Percentiles rank a stretch among this genome's conserved stretches.
These are phyloP conservation scores for Chloroceryle amazona DNA, from an alignment of 2,797 vertebrate species.

Conservation along the genomic window DNA sequence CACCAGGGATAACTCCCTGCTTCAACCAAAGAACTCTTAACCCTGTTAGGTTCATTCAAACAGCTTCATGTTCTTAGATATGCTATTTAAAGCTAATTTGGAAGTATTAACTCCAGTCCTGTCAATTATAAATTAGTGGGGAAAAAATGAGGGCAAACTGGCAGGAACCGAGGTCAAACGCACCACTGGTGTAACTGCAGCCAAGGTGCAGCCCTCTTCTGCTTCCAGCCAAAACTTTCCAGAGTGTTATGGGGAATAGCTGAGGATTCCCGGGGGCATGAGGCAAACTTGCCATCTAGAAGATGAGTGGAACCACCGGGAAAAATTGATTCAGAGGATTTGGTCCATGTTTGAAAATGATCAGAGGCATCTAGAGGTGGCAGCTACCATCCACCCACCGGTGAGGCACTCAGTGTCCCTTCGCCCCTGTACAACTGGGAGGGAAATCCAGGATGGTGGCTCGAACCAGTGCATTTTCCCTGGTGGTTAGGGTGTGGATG, in stretches of 20 bases:
- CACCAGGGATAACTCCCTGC: not conserved
- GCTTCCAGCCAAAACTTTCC: not conserved
- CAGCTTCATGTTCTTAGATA: not conserved
- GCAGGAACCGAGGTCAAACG: not conserved
- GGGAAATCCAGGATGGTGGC: not conserved
- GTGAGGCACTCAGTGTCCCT: rapidly evolving
- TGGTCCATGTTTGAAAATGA: not conserved
- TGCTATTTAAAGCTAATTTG: not conserved
- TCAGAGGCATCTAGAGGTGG: not conserved
- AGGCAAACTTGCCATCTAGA: not conserved
- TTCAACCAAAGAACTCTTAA: not conserved
- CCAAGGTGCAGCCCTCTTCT: rapidly evolving
- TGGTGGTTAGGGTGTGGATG: not conserved
- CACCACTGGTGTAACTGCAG: not conserved
- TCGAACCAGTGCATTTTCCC: not conserved
- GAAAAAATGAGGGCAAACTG: not conserved
- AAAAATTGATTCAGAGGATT: not conserved
- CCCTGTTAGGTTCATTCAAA: not conserved
- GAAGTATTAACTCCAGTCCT: not conserved
- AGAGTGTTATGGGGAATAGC: not conserved
- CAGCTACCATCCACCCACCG: not conserved
- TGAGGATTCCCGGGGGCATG: rapidly evolving
- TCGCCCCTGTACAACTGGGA: not conserved
- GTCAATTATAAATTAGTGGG: not conserved
- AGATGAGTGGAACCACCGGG: not conserved